Evolutionary conservation across 1,140 invertebrate genomes (phyloP).

Genomic region (Procambarus clarkii): DNA sequence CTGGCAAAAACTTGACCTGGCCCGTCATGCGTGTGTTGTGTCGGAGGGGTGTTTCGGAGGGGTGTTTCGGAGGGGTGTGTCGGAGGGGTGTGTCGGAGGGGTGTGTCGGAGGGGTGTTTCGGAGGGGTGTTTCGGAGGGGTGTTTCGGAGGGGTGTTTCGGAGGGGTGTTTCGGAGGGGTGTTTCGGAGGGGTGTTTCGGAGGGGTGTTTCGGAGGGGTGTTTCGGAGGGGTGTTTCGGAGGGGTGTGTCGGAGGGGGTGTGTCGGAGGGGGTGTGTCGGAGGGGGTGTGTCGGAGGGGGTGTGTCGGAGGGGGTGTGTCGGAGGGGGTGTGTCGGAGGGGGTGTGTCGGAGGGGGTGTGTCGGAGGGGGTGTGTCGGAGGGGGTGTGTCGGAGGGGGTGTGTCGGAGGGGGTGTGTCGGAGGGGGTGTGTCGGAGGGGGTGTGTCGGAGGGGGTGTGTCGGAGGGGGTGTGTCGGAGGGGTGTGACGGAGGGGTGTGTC

Average conservation of each 20-base stretch:
- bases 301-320: not conserved
- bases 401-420: not conserved
- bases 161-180: too few relatives aligned
- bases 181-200: not conserved
- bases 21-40: not conserved
- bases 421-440: too few relatives aligned
- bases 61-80: not conserved
- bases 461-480: not conserved
- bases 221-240: not conserved
- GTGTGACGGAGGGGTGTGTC: not conserved
- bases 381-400: not conserved
- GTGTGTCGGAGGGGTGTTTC: not conserved
- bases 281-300: not conserved
- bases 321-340: not conserved
- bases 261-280: too few relatives aligned
- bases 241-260: not conserved
- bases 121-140: too few relatives aligned
- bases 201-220: not conserved
- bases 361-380: not conserved
- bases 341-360: not conserved
- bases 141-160: too few relatives aligned
- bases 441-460: not conserved
- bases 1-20: not conserved
- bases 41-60: not conserved
- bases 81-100: not conserved